A percentile compares a stretch with the other conserved stretches of the same genome.
Conservation (phyloP, 2,113 vertebrate genomes). For the Loxodonta africana region DNA sequence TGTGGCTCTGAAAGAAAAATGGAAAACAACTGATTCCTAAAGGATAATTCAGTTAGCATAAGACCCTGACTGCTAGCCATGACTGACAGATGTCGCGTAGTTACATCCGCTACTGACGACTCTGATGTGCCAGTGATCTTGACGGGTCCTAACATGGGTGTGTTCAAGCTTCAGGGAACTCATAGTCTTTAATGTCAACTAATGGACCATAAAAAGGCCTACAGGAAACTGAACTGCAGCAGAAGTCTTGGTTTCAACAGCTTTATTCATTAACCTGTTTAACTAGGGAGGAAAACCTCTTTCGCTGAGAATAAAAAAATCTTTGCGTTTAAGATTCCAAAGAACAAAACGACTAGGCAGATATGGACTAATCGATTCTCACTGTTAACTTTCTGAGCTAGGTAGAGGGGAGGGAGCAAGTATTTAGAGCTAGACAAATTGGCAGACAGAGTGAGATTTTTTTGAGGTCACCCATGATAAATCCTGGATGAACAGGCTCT, state of each 20-base stretch:
- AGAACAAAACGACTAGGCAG: slow-evolving; percentile 40
- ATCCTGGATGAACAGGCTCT: neutral
- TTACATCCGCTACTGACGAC: neutral
- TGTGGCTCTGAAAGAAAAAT: slow-evolving; percentile 94
- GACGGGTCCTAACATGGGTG: slow-evolving; percentile 49
- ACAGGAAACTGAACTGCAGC: slow-evolving; percentile 77
- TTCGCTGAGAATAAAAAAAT: slow-evolving; percentile 69
- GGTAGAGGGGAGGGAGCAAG: neutral
- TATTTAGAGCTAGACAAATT: neutral
- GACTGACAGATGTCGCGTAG: neutral
- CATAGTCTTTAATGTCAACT: slow-evolving; percentile 75
- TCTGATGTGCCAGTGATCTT: neutral
- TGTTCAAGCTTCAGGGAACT: slow-evolving; percentile 74
- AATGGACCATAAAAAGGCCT: slow-evolving; percentile 81
- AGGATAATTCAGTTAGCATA: neutral
- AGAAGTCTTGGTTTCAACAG: slow-evolving; percentile 80
- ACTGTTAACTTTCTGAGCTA: neutral
- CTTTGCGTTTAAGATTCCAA: slow-evolving; percentile 53
- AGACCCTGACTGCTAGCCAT: neutral
- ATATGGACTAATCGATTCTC: neutral
- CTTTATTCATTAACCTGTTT: slow-evolving; percentile 80
- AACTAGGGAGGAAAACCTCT: slow-evolving; percentile 74
- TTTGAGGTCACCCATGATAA: neutral
- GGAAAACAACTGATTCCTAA: slow-evolving; percentile 59
- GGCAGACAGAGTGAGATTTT: neutral